phyloP scores from a whole-genome alignment of 2,888 invertebrate species.

The Drosophila macrospina region DNA sequence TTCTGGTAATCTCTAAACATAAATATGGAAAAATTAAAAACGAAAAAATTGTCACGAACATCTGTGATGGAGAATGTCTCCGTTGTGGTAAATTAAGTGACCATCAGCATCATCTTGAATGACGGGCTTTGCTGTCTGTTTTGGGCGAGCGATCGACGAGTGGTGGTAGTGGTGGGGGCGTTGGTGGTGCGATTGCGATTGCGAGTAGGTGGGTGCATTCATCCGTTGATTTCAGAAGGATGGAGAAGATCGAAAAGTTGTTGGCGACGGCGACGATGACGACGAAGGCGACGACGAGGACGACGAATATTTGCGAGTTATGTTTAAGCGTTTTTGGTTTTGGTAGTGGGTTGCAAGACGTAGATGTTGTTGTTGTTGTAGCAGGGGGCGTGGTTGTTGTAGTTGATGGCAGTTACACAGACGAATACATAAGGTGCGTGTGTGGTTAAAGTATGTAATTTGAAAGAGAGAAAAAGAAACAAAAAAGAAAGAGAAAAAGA shows the following conservation, averaged over 20 bases:
- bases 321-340: constrained; percentile 60
- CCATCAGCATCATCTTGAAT: constrained; percentile 99
- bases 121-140: constrained; percentile 89
- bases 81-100: constrained; percentile 99
- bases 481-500: constrained; percentile 70
- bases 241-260: constrained; percentile 6
- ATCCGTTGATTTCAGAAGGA: constrained; percentile 56
- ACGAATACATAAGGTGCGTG: constrained; percentile 76
- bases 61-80: constrained; percentile 99
- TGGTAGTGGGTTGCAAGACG: constrained; percentile 65
- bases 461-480: constrained; percentile 81
- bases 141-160: constrained; percentile 40
- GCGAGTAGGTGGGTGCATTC: constrained; percentile 39
- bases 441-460: constrained; percentile 75
- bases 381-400: constrained; percentile 48
- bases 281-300: constrained; percentile 27
- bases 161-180: constrained; percentile 37
- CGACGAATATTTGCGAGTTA: constrained; percentile 46
- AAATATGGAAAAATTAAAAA: constrained; percentile 82
- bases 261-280: constrained; percentile 14
- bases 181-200: constrained; percentile 24
- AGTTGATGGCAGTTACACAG: constrained; percentile 62
- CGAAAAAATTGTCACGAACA: constrained; percentile 95
- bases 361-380: constrained; percentile 45
- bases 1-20: constrained; percentile 67